Evolutionary conservation across 2,113 vertebrate species (phyloP), one percentile per base, ranked within the genome.

Genomic region (Rostratula benghalensis): DNA sequence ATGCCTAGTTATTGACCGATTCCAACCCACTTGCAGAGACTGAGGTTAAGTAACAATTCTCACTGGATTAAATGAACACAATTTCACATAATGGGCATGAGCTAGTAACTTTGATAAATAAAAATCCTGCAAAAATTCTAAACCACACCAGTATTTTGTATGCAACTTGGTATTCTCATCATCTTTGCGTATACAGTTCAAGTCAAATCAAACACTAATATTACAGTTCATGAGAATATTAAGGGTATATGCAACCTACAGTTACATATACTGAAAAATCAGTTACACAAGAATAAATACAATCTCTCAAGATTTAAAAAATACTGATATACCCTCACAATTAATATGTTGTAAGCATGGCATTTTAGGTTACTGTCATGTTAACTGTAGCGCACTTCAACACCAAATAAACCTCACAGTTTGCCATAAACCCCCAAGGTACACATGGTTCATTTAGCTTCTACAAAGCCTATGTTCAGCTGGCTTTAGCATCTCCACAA

Each of bases 401-500:
- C 69, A 80, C 27, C 19, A 93, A 90, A 96, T 90, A 95, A 89
- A 97, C 65, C 79, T 97, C 87, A 89, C 80, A 76, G 70, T 95
- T 94, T 95, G 82, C 80, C 78, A 84, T 70, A 90, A 89, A 56
- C 67, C 95, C 95, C 93, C 24, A 51, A 96, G 92, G 91, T 96
- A 91, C 1, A 1, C 3, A 67, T 84, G 64, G 76, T 94, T 97
- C 96, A 97, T 96, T 96, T 89, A 61, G 64, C 87, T 96, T 96
- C 71, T 79, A 94, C 91, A 94, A 94, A 96, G 91, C 81, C 90
- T 65, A 73, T 53, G n/a, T 96, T 97, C 86, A 96, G 87, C 73
- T 92, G 90, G 90, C 92, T 96, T 94, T 88, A 92, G 37, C 71
- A 94, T 92, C 76, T 89, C 92, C 78, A 97, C 85, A 97, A 97